A percentile compares a stretch with the other conserved stretches of the same genome.
These are phyloP conservation scores for Cyanoramphus novaezelandiae DNA, from an alignment of 2,113 vertebrate genomes.

Conservation along the genomic window DNA sequence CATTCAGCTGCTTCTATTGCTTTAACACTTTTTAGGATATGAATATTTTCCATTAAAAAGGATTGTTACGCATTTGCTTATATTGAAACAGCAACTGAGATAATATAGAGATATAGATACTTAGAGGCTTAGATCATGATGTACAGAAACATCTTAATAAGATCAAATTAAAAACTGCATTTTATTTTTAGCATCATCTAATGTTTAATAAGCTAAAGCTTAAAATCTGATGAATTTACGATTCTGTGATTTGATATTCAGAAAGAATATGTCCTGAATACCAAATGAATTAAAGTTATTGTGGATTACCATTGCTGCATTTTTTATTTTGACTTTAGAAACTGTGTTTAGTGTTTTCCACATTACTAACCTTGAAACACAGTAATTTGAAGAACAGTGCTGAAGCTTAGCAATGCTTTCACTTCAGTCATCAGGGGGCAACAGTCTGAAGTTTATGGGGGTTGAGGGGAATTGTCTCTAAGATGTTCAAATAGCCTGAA, in stretches of 20 bases:
- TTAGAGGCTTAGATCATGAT: constrained; percentile 7
- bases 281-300: constrained; percentile 2
- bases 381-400: not conserved
- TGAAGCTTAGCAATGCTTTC: not conserved
- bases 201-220: constrained; percentile 30
- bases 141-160: not conserved
- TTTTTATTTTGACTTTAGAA: constrained; percentile 41
- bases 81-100: constrained; percentile 3
- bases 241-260: constrained; percentile 47
- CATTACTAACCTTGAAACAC: constrained; percentile 5
- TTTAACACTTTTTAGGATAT: not conserved
- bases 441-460: not conserved
- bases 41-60: not conserved
- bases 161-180: not conserved
- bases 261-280: not conserved
- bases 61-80: not conserved
- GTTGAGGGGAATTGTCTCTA: not conserved
- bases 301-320: not conserved
- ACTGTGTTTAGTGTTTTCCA: not conserved
- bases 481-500: not conserved
- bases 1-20: not conserved
- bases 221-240: constrained; percentile 54
- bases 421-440: not conserved
- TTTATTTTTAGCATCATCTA: constrained; percentile 23
- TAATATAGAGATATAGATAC: not conserved